Evolutionary conservation across 1,140 invertebrate genomes (phyloP).

Genomic region (Trichonephila clavata): DNA sequence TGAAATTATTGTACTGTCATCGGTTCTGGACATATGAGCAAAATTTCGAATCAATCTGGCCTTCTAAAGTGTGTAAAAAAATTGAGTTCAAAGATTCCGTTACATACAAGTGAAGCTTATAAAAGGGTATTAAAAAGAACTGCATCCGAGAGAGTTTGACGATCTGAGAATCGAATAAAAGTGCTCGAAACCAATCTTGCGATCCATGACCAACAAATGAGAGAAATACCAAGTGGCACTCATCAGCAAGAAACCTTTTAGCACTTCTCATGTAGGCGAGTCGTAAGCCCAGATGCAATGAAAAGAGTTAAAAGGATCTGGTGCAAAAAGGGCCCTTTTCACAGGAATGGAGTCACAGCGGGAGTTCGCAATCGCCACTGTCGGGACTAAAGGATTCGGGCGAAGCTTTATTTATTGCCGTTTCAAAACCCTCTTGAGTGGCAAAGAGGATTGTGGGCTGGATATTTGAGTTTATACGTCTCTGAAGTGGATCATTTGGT

Average conservation of each 20-base stretch:
- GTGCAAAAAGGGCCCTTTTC: not conserved
- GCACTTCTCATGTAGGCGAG: not conserved
- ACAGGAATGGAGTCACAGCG: not conserved
- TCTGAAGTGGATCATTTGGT: slow-evolving; percentile 59
- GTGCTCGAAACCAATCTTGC: not conserved
- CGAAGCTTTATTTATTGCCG: slow-evolving; percentile 50
- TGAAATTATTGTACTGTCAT: too few species aligned
- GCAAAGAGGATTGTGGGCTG: slow-evolving; percentile 15
- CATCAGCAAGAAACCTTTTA: not conserved
- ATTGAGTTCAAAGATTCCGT: too few species aligned
- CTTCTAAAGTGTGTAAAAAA: too few species aligned
- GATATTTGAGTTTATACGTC: slow-evolving; percentile 46
- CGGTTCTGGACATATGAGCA: too few species aligned
- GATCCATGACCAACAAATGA: not conserved
- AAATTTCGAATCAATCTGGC: too few species aligned
- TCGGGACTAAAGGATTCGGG: slow-evolving; percentile 32
- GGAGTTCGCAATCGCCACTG: not conserved
- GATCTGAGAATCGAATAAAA: not conserved
- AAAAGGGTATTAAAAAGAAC: too few species aligned
- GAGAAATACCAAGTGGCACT: not conserved
- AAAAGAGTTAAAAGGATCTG: not conserved
- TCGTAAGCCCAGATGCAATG: not conserved
- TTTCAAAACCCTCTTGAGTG: slow-evolving; percentile 46
- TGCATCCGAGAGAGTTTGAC: not conserved
- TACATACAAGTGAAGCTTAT: too few species aligned